Evolutionary conservation across 2,113 vertebrate genomes (phyloP), one percentile per base, ranked within the genome.

Genomic region (Pachycephala philippinensis): DNA sequence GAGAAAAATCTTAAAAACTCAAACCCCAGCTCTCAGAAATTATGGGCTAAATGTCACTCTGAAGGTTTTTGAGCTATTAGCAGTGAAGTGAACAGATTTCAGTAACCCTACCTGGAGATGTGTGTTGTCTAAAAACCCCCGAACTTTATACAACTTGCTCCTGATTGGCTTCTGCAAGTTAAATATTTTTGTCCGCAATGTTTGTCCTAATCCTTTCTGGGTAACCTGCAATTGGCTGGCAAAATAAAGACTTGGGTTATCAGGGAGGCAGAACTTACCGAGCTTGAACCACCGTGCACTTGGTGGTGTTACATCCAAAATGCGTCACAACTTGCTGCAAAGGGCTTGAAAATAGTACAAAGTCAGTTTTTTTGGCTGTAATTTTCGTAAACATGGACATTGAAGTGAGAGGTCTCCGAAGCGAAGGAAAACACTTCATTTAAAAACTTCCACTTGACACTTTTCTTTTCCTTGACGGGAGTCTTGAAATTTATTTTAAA

Each of bases 301-400:
- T 71, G 10, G 9, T 70, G 90, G 81, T 71, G 76, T 83, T 91
- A 18, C 40, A 49, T 93, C 64, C 53, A 28, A 90, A 95, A 53
- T 86, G 86, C 56, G 27, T 95, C 93, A 85, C 11, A 11, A 21
- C 47, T 70, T 39, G 47, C 49, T 92, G 71, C 0, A 7, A 78
- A 93, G 52, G 53, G 49, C 56, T 93, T 90, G 85, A 84, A 93
- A 96, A 70, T 69, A 77, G 75, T 47, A 44, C 78, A 86, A 71
- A 90, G 75, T 42, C 12, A 72, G 6, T 1, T 24, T 15, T 75
- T 72, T 90, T 77, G 87, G 75, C 75, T 13, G 15, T 40, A 39
- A 59, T 63, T 80, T 68, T 45, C 31, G 57, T 89, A 85, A 94
- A 90, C 49, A 15, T 37, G 91, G 84, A 82, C 75, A 24, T 15